phyloP scores from a whole-genome alignment of 2,797 vertebrate species.

The Mormyrus hasselquistii region DNA sequence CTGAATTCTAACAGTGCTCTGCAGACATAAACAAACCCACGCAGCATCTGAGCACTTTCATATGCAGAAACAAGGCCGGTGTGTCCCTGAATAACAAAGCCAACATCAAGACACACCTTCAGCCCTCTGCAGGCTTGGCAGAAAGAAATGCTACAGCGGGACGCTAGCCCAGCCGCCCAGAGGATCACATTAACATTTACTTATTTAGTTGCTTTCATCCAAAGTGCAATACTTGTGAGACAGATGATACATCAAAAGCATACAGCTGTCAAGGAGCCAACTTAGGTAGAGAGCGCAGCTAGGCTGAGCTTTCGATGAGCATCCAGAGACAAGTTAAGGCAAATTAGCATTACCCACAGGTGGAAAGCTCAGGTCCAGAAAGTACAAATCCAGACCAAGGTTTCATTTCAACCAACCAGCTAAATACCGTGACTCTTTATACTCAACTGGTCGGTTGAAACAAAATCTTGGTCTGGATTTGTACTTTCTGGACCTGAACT shows the following conservation, averaged over 20 bases:
- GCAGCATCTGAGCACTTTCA: background rate
- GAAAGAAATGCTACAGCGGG: background rate
- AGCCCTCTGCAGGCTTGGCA: background rate
- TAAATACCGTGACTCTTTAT: no score
- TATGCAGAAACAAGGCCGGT: background rate
- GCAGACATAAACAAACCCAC: constrained; percentile 11
- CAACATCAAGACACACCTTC: background rate
- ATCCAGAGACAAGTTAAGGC: background rate
- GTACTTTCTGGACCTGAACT: background rate
- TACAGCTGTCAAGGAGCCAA: background rate
- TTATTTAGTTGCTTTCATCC: background rate
- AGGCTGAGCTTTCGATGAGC: background rate
- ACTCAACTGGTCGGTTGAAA: background rate
- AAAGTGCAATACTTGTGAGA: background rate
- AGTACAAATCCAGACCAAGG: background rate
- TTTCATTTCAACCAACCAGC: background rate
- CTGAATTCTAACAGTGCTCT: background rate
- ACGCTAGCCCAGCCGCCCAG: background rate
- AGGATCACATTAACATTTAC: background rate
- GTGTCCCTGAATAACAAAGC: background rate
- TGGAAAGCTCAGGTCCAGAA: background rate
- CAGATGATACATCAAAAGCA: background rate
- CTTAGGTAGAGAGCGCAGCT: background rate
- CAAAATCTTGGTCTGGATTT: background rate
- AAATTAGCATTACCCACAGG: background rate